A percentile compares a stretch with the other conserved stretches of the same genome.
phyloP scores from a whole-genome alignment of 2,113 vertebrate genomes.

The pig (Sus scrofa) region T2T-Sscrofa CM000812.6:153835001-153835500 shows the following conservation, averaged over 20 bases:
- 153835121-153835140: slow-evolving; percentile 15
- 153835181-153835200: slow-evolving; percentile 29
- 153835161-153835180: slow-evolving; percentile 39
- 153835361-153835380: slow-evolving; percentile 53
- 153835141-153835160: slow-evolving; percentile 38
- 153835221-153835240: slow-evolving; percentile 18
- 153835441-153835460: slow-evolving; percentile 61
- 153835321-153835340: background rate
- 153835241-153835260: background rate
- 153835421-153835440: slow-evolving; percentile 62
- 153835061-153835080: background rate
- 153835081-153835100: slow-evolving; percentile 58
- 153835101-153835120: slow-evolving; percentile 55
- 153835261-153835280: slow-evolving; percentile 18
- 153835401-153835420: slow-evolving; percentile 61
- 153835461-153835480: slow-evolving; percentile 70
- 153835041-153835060: background rate
- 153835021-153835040: slow-evolving; percentile 16
- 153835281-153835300: background rate
- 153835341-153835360: background rate
- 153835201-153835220: background rate
- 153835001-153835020: background rate
- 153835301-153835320: background rate
- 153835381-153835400: slow-evolving; percentile 61
- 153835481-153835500: slow-evolving; percentile 46